Evolutionary conservation across 1,140 invertebrate genomes (phyloP), one percentile per base, ranked within the genome.

Genomic region (Neodiprion fabricii): DNA sequence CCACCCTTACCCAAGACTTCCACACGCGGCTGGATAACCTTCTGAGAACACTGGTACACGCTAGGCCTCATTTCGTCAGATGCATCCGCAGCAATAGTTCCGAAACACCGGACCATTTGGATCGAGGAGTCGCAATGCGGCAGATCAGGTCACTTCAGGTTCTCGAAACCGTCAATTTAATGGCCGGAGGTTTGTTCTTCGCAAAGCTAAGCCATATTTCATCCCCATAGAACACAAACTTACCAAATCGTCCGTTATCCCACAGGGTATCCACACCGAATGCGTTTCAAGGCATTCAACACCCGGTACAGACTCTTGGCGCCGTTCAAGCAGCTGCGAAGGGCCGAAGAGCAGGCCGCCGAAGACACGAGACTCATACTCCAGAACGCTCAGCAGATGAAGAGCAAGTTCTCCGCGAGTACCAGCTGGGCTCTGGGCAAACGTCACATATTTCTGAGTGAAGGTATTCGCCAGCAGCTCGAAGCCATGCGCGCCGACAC

Each of bases 231-330:
- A 12, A 71, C 65, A 66, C 70, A 40, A 40, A 40, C 72, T 67
- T 70, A 12, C 72, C 9, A 7, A 10, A 9, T 50, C 3, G 65
- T 69, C 9, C 23, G 67, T 61, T 73, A 66, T 77, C 73, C 68
- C 61, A 49, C 83, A 91, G 93, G 96, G 10, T 97, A 96, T 86
- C 96, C 97, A 8, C 97, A 98, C 87, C 91, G 97, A 77, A 97
- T 98, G 96, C 91, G 96, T 47, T 98, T 97, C 86, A 97, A 96
- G 85, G 95, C 95, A n/a, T 98, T 98, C 87, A 95, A 95, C 84
- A 90, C 92, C 1, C 91, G 96, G 28, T 98, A 98, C 86, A 91
- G 94, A 75, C 90, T 96, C 77, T 89, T 98, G 50, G 95, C 94
- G 7, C 94, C 94, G 48, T 95, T 95, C 83, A 91, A 92, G 68